These are phyloP conservation scores for Potamarius usumacintae DNA, from an alignment of 2,113 vertebrate species.

Conservation along the genomic window DNA sequence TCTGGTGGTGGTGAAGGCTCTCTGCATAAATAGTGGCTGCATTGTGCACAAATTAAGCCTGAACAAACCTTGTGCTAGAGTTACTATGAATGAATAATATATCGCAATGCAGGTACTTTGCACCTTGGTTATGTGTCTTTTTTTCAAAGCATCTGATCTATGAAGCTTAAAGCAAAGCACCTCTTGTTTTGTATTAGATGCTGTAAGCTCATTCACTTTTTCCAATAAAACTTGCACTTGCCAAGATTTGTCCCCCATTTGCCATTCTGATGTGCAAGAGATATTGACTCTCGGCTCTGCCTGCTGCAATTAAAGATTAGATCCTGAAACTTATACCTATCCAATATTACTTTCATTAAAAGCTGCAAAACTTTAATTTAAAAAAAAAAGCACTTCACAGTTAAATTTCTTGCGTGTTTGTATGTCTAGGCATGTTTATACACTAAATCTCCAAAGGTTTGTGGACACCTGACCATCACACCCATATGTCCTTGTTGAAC, in stretches of 20 bases:
- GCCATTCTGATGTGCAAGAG: neutral
- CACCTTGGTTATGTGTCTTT: neutral
- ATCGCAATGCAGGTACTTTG: neutral
- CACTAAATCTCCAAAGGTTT: neutral
- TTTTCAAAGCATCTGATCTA: conserved; percentile 14
- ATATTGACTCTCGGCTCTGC: neutral
- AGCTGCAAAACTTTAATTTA: neutral
- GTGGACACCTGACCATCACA: neutral
- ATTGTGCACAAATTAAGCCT: neutral
- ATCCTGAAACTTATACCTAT: neutral
- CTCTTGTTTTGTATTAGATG: neutral
- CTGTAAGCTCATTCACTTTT: neutral
- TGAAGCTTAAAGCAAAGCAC: conserved; percentile 10
- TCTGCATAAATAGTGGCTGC: neutral
- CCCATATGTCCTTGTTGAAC: neutral
- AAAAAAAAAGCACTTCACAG: neutral
- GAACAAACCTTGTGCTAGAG: neutral
- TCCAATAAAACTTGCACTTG: neutral
- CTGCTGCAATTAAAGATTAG: neutral
- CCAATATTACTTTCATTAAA: neutral
- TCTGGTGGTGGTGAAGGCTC: neutral
- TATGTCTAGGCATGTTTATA: neutral
- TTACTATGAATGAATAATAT: neutral
- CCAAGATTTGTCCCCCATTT: conserved; percentile 16
- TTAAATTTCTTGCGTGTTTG: neutral